A percentile compares a stretch with the other conserved stretches of the same genome.
These are phyloP conservation scores for Lasioglossum albipes DNA, from an alignment of 1,140 invertebrate genomes.

Conservation along the genomic window DNA sequence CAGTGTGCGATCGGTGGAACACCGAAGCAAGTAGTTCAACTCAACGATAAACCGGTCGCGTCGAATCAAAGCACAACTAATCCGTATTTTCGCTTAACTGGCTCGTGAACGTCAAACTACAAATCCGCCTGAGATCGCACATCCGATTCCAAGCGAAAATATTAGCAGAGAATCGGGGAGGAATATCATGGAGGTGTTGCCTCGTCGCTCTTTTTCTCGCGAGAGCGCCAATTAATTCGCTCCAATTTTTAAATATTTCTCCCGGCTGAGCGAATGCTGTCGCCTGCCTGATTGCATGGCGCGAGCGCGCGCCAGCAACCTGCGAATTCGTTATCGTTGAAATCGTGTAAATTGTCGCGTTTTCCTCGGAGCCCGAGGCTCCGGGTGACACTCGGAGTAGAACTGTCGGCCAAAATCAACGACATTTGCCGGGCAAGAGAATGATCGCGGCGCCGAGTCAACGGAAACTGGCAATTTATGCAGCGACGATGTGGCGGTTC, in stretches of 20 bases:
- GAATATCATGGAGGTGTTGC: not conserved
- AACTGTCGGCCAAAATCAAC: no score
- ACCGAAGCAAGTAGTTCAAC: not conserved
- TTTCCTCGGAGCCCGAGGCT: no score
- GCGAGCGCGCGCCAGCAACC: not conserved
- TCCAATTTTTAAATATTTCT: slow-evolving; percentile 10
- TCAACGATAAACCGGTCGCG: not conserved
- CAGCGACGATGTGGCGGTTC: not conserved
- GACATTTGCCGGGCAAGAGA: no score
- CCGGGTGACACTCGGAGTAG: no score
- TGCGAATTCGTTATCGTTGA: not conserved
- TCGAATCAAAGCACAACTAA: no score
- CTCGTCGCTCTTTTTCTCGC: not conserved
- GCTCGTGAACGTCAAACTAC: not conserved
- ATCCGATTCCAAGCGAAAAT: not conserved
- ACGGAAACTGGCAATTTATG: not conserved
- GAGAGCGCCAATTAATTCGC: not conserved
- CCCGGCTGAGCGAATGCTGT: not conserved
- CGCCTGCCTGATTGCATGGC: not conserved
- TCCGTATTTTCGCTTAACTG: no score
- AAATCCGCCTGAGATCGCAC: not conserved
- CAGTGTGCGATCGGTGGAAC: no score
- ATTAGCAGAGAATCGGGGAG: not conserved
- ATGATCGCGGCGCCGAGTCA: not conserved
- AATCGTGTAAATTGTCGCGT: no score